These are phyloP conservation scores for Gulo gulo DNA, from an alignment of 2,113 vertebrate genomes.

Conservation along the genomic window DNA sequence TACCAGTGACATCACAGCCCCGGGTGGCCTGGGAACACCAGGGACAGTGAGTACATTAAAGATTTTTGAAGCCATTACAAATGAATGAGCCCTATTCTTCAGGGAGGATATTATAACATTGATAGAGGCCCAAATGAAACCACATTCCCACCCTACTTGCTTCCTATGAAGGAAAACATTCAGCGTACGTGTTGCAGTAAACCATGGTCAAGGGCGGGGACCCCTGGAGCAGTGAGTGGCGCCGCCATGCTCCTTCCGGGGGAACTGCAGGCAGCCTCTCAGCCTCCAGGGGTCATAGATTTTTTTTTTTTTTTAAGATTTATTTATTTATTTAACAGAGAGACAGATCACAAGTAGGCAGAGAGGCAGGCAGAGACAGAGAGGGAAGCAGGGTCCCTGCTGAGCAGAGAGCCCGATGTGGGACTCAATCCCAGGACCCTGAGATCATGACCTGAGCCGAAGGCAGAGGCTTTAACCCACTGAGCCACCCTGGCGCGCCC, in stretches of 20 bases:
- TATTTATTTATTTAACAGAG: too few species aligned
- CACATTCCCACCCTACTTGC: background rate
- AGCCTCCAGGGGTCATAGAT: background rate
- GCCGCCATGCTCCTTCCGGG: background rate
- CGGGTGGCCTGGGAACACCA: background rate
- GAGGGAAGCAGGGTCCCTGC: too few species aligned
- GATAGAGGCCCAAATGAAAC: background rate
- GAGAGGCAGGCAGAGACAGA: too few species aligned
- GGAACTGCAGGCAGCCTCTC: background rate
- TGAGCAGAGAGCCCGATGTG: too few species aligned
- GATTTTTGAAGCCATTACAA: background rate
- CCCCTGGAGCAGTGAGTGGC: background rate
- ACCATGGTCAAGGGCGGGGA: background rate
- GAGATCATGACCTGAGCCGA: too few species aligned
- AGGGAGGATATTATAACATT: accelerated
- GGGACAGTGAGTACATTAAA: background rate
- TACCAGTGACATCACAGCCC: background rate
- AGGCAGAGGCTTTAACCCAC: too few species aligned
- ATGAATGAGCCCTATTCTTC: background rate
- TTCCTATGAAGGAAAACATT: background rate
- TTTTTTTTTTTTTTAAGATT: too few species aligned
- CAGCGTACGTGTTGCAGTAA: background rate
- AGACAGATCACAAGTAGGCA: too few species aligned
- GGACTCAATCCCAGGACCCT: too few species aligned
- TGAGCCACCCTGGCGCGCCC: too few species aligned